Evolutionary conservation across 2,797 vertebrate species (phyloP), one percentile per base, ranked within the genome.

Genomic region (Oreochromis mossambicus): DNA sequence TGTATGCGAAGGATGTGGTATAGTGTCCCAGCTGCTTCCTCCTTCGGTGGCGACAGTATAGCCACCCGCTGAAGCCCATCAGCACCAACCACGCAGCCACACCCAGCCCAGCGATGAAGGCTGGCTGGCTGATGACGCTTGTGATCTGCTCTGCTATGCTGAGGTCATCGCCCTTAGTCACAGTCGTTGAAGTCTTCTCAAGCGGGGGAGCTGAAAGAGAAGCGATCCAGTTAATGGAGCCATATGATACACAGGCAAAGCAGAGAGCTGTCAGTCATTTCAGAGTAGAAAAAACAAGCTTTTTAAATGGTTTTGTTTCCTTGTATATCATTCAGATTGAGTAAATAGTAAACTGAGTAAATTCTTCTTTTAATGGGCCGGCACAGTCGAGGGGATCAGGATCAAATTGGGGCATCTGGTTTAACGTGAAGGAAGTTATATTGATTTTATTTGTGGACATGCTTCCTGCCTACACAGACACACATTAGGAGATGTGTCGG

Each of bases 1-100:
- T 98, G 87, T 98, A 99, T 14, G 98, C 98, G 41, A 99, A 99
- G 78, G 98, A 99, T 1, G 98, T 98, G 95, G 97, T 95, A 77
- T 99, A 99, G 91, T 99, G 98, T 58, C 98, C 98, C 82, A 99
- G 97, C 90, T 99, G 98, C 89, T 99, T 99, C 93, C 97, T 97
- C 86, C 94, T 93, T 79, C 92, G 95, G 85, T 96, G 96, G 29
- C 96, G 95, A 68, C 96, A 96, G 93, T 97, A 97, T 76, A 97
- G 87, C 96, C 96, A 96, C 15, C 94, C 92, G 5, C 96, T 95
- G 90, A 96, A 95, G 84, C 95, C 94, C 96, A 96, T 97, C 87
- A 97, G 91, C 61, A 95, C 93, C 90, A 96, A 17, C 98, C 98
- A 99, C 5, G 97, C 98, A 4, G 98, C 97, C 8, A 98, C 97